Base-by-base conservation (phyloP, 1,140 invertebrate genomes). In the Scaptomyza hsui region DNA sequence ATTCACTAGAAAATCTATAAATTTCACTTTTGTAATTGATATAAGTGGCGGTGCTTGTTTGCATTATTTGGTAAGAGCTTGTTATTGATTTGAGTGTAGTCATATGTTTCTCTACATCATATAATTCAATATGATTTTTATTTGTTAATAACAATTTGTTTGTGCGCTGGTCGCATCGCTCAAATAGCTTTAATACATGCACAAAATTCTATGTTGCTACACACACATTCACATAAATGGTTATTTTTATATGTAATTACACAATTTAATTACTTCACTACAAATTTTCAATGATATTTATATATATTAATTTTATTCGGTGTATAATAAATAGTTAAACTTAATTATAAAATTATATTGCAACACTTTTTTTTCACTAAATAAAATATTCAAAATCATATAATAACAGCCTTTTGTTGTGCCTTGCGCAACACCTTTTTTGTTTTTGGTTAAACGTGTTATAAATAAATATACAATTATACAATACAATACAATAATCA, bases 361-460 rank as follows among this genome's bases (percentile, higher is more conserved):
- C 81, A 85, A 77, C 77, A 45, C 41, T 61, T 52, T 32, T 13
- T 15, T 52, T 32, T 44, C 21, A 53, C 72, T 68, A 51, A 29
- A 72, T 70, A 75, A 39, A 80, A 41, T 37, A 60, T 65, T 72
- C 78, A 88, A 86, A 86, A 86, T 81, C 74, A 86, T 77, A 88
- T 68, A 62, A 61, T 67, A 82, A 86, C 81, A 86, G 81, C 81
- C 81, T 88, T 86, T 78, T 71, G 78, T 82, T 75, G 70, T 88
- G 61, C 29, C 57, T 65, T 72, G 59, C 37, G 61, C 48, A 85
- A 86, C 68, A 62, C 41, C 39, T 24, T 45, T 57, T 63, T 78
- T 55, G 9, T 37, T 49, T 72, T 79, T 77, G 72, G 63, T 77
- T 86, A 70, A 60, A 64, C 74, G 19, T 61, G 76, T 39, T 62